These are phyloP conservation scores for Piezodorus guildinii DNA, from an alignment of 1,140 invertebrate genomes.

Conservation along the genomic window DNA sequence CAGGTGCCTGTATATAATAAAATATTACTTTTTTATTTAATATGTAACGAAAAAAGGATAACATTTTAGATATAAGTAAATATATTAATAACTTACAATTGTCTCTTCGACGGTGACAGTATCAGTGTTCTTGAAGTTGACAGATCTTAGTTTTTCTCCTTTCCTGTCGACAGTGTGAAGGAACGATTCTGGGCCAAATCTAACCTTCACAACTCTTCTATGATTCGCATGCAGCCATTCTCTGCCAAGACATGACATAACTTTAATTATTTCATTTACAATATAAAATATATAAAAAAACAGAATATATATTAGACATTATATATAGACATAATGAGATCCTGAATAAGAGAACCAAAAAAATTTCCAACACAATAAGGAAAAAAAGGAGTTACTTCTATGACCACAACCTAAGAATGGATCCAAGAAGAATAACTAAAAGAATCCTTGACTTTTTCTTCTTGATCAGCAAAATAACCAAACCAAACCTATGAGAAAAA, in stretches of 20 bases:
- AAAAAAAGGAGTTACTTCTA: no score
- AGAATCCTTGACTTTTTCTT: no score
- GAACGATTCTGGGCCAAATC: slow-evolving; percentile 71
- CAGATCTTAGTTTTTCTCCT: slow-evolving; percentile 73
- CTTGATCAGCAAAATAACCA: no score
- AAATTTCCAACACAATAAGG: no score
- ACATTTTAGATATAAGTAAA: not conserved
- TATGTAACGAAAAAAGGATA: not conserved
- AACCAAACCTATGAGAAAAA: no score
- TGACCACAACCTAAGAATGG: no score
- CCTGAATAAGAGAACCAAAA: no score
- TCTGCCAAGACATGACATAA: slow-evolving; percentile 32
- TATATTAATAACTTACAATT: slow-evolving; percentile 33
- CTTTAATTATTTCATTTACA: not conserved
- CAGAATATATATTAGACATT: no score
- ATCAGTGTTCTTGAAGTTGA: slow-evolving; percentile 62
- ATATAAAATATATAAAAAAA: not conserved
- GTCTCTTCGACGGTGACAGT: slow-evolving; percentile 74
- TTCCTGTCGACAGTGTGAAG: slow-evolving; percentile 78
- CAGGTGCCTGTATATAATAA: slow-evolving; percentile 30
- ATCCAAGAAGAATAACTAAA: no score
- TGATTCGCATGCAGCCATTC: slow-evolving; percentile 94
- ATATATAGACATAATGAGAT: no score
- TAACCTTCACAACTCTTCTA: slow-evolving; percentile 78
- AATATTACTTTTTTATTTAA: not conserved